A percentile compares a stretch with the other conserved stretches of the same genome.
Evolutionary conservation across 2,113 vertebrate species (phyloP).

Genomic region (Alaudala cheleensis): DNA sequence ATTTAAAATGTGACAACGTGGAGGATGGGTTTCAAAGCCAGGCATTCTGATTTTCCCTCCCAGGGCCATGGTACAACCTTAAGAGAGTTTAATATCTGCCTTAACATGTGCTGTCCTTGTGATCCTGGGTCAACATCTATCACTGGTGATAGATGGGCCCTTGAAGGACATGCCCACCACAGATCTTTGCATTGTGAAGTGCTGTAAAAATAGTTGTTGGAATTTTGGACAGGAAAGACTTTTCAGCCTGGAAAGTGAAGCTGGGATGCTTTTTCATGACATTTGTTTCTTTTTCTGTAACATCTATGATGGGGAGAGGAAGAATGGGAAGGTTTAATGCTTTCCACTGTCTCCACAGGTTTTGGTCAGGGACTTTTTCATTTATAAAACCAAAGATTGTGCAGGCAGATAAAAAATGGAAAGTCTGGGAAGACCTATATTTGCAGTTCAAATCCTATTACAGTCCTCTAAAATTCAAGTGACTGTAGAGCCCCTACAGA

Average conservation of each 20-base stretch:
- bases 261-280: background rate
- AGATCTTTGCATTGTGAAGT: background rate
- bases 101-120: rapidly evolving
- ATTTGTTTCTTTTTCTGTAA: background rate
- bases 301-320: background rate
- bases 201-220: background rate
- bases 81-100: background rate
- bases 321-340: background rate
- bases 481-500: background rate
- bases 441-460: background rate
- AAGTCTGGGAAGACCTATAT: background rate
- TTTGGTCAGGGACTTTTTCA: background rate
- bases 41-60: background rate
- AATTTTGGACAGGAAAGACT: background rate
- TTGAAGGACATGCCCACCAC: background rate
- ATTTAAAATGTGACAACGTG: background rate
- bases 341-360: background rate
- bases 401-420: background rate
- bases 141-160: background rate
- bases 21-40: background rate
- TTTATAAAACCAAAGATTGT: background rate
- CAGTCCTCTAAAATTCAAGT: background rate
- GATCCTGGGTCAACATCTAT: background rate
- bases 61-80: background rate
- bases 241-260: background rate